phyloP scores from a whole-genome alignment of 1,140 invertebrate species.

The Aphelenchoides avenae region DNA sequence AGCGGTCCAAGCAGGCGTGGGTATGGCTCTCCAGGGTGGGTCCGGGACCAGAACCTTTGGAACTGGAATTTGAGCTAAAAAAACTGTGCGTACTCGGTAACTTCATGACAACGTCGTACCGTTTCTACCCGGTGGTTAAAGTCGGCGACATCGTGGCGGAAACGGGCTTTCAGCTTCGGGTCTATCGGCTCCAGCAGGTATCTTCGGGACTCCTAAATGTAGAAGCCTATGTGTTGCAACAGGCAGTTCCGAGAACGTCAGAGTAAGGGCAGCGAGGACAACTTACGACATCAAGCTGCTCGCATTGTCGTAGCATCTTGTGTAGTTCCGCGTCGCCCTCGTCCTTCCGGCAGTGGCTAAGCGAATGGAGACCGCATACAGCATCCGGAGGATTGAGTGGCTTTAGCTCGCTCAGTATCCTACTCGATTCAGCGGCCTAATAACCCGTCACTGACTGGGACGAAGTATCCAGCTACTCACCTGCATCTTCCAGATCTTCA shows the following conservation, averaged over 20 bases:
- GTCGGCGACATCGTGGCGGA: conserved; percentile 17
- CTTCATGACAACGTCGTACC: conserved; percentile 6
- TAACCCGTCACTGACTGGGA: conserved; percentile 2
- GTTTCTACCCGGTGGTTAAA: conserved; percentile 25
- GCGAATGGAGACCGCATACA: conserved; percentile 20
- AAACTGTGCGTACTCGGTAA: conserved; percentile 7
- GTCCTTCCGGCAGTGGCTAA: conserved; percentile 3
- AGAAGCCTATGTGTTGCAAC: no score
- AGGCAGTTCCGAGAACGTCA: neutral
- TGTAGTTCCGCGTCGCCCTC: conserved; percentile 27
- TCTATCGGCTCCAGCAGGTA: conserved; percentile 26
- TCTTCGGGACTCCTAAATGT: conserved; percentile 21
- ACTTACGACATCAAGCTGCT: conserved; percentile 16
- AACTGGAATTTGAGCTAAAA: conserved; percentile 30
- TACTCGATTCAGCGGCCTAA: conserved; percentile 3
- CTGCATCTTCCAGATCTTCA: neutral
- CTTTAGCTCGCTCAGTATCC: conserved; percentile 7
- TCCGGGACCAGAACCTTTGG: conserved; percentile 22
- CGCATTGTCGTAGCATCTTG: conserved; percentile 24
- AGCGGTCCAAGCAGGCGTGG: conserved; percentile 10
- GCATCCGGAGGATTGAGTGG: conserved; percentile 19
- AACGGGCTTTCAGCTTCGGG: conserved; percentile 6
- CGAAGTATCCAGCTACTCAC: neutral
- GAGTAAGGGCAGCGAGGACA: neutral
- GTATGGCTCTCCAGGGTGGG: conserved; percentile 8